These are phyloP conservation scores for Chitala chitala DNA, from an alignment of 2,113 vertebrate species.

Conservation along the genomic window DNA sequence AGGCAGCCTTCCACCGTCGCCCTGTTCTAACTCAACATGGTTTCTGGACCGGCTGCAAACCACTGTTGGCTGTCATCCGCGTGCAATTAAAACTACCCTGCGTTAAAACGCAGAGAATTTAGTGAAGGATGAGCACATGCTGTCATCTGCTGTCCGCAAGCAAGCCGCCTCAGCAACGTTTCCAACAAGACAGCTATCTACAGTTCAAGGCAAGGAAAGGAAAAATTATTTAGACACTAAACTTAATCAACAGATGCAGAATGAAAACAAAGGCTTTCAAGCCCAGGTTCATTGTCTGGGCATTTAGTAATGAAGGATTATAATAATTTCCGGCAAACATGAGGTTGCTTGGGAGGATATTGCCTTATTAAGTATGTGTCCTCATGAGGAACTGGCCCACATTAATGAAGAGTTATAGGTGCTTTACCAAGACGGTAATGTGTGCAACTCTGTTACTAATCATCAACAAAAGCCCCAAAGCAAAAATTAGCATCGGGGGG, in stretches of 20 bases:
- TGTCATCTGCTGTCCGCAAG: not conserved
- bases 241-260: not conserved
- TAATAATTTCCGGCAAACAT: constrained; percentile 1
- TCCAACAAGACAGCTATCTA: too few species aligned
- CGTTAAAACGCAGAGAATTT: not conserved
- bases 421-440: constrained; percentile 3
- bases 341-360: not conserved
- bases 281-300: not conserved
- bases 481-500: constrained; percentile 10
- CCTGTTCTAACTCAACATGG: not conserved
- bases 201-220: not conserved
- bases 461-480: not conserved
- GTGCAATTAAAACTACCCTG: not conserved
- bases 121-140: too few species aligned
- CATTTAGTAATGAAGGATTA: not conserved
- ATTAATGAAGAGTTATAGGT: constrained; percentile 14
- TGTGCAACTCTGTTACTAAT: not conserved
- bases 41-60: not conserved
- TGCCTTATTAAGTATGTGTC: not conserved
- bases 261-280: not conserved
- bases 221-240: not conserved
- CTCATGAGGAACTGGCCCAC: not conserved
- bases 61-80: not conserved
- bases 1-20: not conserved
- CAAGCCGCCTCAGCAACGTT: not conserved